A percentile compares a stretch with the other conserved stretches of the same genome.
Conservation (phyloP, 2,797 vertebrate genomes). For the Chanos chanos region DNA sequence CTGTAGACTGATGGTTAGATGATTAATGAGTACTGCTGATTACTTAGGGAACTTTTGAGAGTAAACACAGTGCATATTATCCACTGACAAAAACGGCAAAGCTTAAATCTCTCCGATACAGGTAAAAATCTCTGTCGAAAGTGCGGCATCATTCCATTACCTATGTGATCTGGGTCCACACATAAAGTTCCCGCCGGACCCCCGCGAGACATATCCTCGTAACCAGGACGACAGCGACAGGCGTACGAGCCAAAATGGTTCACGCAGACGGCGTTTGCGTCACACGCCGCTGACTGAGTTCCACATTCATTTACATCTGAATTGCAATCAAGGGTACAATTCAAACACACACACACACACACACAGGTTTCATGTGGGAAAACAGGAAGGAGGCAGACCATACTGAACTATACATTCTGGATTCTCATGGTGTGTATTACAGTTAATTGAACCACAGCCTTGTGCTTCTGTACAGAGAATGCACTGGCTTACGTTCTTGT, state of each 20-base stretch:
- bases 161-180: slow-evolving; percentile 38
- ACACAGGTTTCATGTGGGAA: background rate
- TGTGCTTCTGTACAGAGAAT: no score
- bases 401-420: no score
- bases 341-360: background rate
- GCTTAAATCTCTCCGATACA: background rate
- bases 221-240: slow-evolving; percentile 65
- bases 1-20: background rate
- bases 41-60: background rate
- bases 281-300: slow-evolving; percentile 64
- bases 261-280: slow-evolving; percentile 63
- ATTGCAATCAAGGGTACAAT: background rate
- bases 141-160: slow-evolving; percentile 35
- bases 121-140: background rate
- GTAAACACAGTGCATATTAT: background rate
- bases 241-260: slow-evolving; percentile 68
- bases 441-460: no score
- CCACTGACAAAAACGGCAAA: background rate
- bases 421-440: no score
- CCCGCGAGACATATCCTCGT: slow-evolving; percentile 52
- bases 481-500: no score
- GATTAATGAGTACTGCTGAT: background rate
- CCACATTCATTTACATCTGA: slow-evolving; percentile 73
- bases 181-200: slow-evolving; percentile 58
- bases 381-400: background rate